These are phyloP conservation scores for Carettochelys insculpta DNA, from an alignment of 2,113 vertebrate species.

Conservation along the genomic window DNA sequence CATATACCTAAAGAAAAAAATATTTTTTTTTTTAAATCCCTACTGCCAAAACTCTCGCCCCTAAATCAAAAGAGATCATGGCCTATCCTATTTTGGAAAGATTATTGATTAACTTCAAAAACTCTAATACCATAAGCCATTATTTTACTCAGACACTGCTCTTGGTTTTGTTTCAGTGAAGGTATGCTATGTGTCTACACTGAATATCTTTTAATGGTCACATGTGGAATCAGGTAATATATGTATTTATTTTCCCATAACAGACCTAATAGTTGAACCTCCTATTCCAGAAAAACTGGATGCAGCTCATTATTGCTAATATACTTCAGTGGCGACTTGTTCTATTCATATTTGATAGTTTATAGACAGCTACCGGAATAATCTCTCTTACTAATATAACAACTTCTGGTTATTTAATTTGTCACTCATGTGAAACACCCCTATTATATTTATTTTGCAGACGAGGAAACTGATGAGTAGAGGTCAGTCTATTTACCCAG, in stretches of 20 bases:
- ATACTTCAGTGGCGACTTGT: not conserved
- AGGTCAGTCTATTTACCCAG: not conserved
- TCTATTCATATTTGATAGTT: not conserved
- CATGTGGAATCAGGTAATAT: not conserved
- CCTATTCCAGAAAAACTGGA: slow-evolving; percentile 18
- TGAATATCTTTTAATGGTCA: not conserved
- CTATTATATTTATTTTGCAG: not conserved
- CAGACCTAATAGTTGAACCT: not conserved
- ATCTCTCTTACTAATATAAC: not conserved
- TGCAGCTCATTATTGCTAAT: not conserved
- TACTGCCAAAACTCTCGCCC: slow-evolving; percentile 4
- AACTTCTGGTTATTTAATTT: not conserved
- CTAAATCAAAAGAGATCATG: slow-evolving; percentile 43
- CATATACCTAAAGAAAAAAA: slow-evolving; percentile 48
- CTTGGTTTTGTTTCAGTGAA: not conserved
- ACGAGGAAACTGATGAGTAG: not conserved
- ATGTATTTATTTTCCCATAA: not conserved
- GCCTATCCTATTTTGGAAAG: slow-evolving; percentile 33
- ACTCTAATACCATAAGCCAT: slow-evolving; percentile 39
- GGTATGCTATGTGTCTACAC: not conserved
- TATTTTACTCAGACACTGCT: slow-evolving; percentile 46
- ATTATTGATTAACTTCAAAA: slow-evolving; percentile 33
- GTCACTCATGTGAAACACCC: not conserved
- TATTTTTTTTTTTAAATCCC: slow-evolving; percentile 43
- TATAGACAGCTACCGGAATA: no score